Percentiles rank a stretch among this genome's conserved stretches.
These are phyloP conservation scores for Choloepus hoffmanni DNA, from an alignment of 2,113 vertebrate species.

Conservation along the genomic window DNA sequence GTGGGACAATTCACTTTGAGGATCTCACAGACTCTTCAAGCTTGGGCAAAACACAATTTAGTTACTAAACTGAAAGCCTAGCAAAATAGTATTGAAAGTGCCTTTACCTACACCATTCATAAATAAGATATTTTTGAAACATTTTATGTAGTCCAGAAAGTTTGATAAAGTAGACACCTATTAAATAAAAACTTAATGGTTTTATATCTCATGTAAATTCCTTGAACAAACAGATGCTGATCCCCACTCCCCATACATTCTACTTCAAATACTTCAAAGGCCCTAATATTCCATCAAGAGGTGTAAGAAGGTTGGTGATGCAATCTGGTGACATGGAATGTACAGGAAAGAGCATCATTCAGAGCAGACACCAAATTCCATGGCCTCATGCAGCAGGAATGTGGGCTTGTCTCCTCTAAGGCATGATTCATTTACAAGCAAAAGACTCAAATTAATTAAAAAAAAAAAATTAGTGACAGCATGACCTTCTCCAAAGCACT, in stretches of 20 bases:
- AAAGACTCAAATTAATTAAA: neutral
- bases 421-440: neutral
- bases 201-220: neutral
- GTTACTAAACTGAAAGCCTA: neutral
- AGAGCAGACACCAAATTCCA: neutral
- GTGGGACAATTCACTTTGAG: neutral
- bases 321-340: neutral
- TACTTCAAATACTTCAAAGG: conserved; percentile 34
- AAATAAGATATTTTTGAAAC: neutral
- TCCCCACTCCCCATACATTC: neutral
- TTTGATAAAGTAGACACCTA: conserved; percentile 4
- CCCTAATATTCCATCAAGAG: neutral
- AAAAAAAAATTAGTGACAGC: too few relatives aligned
- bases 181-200: conserved; percentile 1
- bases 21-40: neutral
- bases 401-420: neutral
- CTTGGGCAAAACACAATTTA: conserved; percentile 32
- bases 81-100: neutral
- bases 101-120: neutral
- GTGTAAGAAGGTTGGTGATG: neutral
- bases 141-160: neutral
- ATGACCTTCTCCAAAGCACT: neutral
- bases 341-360: neutral
- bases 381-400: neutral
- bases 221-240: neutral